Conservation (phyloP, 2,888 invertebrate species). For the Eupithecia subumbrata region DNA sequence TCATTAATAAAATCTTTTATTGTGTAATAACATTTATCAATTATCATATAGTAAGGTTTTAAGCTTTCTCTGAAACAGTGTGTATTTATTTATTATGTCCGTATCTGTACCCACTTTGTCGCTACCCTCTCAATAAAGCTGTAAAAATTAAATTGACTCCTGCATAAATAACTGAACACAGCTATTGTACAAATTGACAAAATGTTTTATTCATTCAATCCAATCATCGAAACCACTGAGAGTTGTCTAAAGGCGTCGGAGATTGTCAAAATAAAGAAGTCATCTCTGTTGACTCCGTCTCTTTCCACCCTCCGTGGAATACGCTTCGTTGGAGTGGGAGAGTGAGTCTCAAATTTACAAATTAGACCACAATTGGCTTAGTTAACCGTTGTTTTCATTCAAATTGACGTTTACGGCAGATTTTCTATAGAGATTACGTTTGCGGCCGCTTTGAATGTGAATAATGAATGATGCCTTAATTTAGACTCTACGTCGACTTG, state of each 20-base stretch:
- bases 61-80: too few relatives aligned
- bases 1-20: too few relatives aligned
- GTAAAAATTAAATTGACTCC: constrained; percentile 67
- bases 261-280: constrained; percentile 68
- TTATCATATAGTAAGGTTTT: too few relatives aligned
- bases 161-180: constrained; percentile 70
- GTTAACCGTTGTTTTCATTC: constrained; percentile 71
- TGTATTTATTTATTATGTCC: constrained; percentile 26
- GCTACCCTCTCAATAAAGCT: constrained; percentile 44
- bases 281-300: constrained; percentile 47
- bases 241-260: constrained; percentile 75
- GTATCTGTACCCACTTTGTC: constrained; percentile 37
- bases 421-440: constrained; percentile 38
- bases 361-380: constrained; percentile 73
- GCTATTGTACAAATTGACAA: constrained; percentile 77
- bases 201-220: constrained; percentile 81
- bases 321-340: constrained; percentile 46
- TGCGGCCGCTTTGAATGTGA: constrained; percentile 43
- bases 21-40: too few relatives aligned
- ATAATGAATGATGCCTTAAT: constrained; percentile 46
- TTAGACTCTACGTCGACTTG: constrained; percentile 3
- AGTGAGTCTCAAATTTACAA: constrained; percentile 52
- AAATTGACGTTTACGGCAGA: constrained; percentile 49
- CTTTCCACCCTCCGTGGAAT: constrained; percentile 44
- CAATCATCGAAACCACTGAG: constrained; percentile 76